A percentile compares a stretch with the other conserved stretches of the same genome.
phyloP scores from a whole-genome alignment of 1,140 invertebrate species.

The Atta texana region DNA sequence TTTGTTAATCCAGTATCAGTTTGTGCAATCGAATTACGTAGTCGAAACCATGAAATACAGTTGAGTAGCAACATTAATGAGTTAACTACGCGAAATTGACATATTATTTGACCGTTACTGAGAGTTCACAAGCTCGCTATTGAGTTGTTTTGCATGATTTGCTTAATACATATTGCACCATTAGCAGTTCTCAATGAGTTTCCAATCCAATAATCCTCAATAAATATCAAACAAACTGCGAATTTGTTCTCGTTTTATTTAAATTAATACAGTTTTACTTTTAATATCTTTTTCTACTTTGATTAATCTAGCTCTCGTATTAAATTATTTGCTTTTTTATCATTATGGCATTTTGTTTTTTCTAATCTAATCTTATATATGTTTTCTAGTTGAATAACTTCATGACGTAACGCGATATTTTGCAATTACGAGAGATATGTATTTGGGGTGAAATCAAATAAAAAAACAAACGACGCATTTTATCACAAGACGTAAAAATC shows the following conservation, averaged over 20 bases:
- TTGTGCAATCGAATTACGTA: background rate
- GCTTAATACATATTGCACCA: conserved; percentile 22
- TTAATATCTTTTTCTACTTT: background rate
- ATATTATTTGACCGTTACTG: conserved; percentile 31
- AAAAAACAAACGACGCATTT: conserved; percentile 54
- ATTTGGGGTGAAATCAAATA: background rate
- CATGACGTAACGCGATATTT: background rate
- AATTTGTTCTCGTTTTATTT: background rate
- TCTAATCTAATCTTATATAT: background rate
- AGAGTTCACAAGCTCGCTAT: background rate
- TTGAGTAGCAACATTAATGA: conserved; percentile 32
- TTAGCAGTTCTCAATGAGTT: conserved; percentile 12
- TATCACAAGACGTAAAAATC: conserved; percentile 83
- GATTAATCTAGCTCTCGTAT: conserved; percentile 13
- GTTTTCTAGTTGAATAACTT: conserved; percentile 13
- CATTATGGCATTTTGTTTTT: background rate
- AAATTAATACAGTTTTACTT: background rate
- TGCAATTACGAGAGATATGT: background rate
- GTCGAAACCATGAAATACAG: background rate
- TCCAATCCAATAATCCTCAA: background rate
- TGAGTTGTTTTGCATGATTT: conserved; percentile 37
- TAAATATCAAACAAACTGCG: conserved; percentile 1
- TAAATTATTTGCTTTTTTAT: background rate
- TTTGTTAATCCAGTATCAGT: conserved; percentile 8
- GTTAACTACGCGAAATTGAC: conserved; percentile 38